Conservation (phyloP, 30 jellyfish, hydroid and myxozoan species). For the Hydractinia symbiolongicarpus region DNA sequence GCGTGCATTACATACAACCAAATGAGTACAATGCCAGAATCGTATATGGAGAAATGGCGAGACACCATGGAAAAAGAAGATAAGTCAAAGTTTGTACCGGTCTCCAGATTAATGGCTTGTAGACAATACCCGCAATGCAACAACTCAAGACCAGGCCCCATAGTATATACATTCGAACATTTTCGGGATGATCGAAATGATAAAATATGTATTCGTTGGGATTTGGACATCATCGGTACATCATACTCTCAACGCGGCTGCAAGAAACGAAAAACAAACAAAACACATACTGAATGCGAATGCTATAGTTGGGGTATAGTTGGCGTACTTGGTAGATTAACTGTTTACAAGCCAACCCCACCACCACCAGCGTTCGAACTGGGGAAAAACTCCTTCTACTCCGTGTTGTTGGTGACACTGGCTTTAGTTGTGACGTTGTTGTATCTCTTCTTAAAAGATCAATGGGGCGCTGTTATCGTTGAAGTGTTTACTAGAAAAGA, state of each 20-base stretch:
- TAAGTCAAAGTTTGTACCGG: constrained; percentile 37
- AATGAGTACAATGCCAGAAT: constrained; percentile 42
- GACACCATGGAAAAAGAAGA: constrained; percentile 21
- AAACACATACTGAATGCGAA: constrained; percentile 84
- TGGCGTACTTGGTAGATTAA: constrained; percentile 65
- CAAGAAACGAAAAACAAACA: constrained; percentile 50
- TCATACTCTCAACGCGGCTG: constrained; percentile 63
- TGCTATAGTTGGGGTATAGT: constrained; percentile 86
- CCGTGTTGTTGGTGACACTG: constrained; percentile 62
- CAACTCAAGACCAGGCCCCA: constrained; percentile 60
- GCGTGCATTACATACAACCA: constrained; percentile 74
- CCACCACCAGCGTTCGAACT: constrained; percentile 34
- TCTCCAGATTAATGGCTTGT: constrained; percentile 78
- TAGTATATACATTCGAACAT: constrained; percentile 79
- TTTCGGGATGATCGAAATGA: constrained; percentile 53
- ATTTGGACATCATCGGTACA: constrained; percentile 67
- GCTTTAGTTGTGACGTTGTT: constrained; percentile 63
- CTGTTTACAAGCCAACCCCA: constrained; percentile 27
- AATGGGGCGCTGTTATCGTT: constrained; percentile 72
- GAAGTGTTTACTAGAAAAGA: constrained; percentile 50
- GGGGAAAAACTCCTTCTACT: constrained; percentile 64
- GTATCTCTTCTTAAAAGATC: constrained; percentile 72
- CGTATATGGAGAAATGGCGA: constrained; percentile 17
- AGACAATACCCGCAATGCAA: constrained; percentile 88
- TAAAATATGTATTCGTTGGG: constrained; percentile 74